phyloP scores from a whole-genome alignment of 2,797 vertebrate species.

The Silurus aristotelis region DNA sequence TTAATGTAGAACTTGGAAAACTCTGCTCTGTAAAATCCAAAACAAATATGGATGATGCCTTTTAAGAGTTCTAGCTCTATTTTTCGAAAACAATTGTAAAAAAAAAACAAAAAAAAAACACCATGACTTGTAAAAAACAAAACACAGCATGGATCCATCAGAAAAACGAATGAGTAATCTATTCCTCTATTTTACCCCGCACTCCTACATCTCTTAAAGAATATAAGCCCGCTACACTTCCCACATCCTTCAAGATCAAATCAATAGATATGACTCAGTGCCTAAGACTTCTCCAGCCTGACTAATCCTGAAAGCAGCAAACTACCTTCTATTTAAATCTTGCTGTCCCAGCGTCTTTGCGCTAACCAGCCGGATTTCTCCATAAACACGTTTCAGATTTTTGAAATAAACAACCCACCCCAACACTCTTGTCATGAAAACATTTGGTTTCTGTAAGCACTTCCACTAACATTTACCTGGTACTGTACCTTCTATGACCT shows the following conservation, averaged over 20 bases:
- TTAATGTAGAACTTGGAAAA: not conserved
- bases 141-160: constrained; percentile 12
- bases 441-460: not conserved
- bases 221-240: constrained; percentile 30
- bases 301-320: constrained; percentile 36
- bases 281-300: constrained; percentile 43
- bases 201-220: constrained; percentile 34
- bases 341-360: constrained; percentile 27
- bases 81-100: constrained; percentile 9
- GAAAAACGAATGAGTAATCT: constrained; percentile 9
- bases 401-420: constrained; percentile 42
- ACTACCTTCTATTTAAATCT: constrained; percentile 48
- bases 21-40: constrained; percentile 12
- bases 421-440: constrained; percentile 31
- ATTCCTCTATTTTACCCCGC: constrained; percentile 20
- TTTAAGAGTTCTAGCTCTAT: not conserved
- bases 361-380: constrained; percentile 33
- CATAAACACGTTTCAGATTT: constrained; percentile 38
- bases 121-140: constrained; percentile 5
- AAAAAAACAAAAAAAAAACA: not conserved
- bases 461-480: not conserved
- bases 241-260: constrained; percentile 38
- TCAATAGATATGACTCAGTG: constrained; percentile 33
- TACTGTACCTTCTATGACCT: not conserved
- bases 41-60: constrained; percentile 24